Evolutionary conservation across 2,888 invertebrate species (phyloP), one percentile per base, ranked within the genome.

Genomic region (Abrostola tripartita): DNA sequence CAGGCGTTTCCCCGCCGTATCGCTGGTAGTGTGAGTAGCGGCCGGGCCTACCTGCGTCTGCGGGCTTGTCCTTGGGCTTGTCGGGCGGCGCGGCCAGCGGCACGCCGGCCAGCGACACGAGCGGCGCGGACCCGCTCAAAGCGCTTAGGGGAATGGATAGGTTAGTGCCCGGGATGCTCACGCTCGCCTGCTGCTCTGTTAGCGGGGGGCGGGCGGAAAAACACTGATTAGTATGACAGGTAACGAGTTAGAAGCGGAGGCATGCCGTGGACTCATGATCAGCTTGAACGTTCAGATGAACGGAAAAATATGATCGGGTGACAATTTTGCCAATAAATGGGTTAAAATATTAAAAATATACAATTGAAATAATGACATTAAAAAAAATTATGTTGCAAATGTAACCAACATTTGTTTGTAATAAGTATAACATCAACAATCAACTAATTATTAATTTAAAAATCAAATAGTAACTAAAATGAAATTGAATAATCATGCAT

Each of bases 81-180:
- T 83, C 80, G 44, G 81, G 84, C 70, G 85, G 85, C 24, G 71
- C 55, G 37, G 66, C 68, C 85, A 81, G 61, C 85, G 86, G 24
- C 93, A 95, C 92, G 49, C 95, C 95, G 58, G 96, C 95, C 81
- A 95, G 95, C 38, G 94, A 94, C 65, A 96, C 90, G 82, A 96
- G 90, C 70, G 91, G 89, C 81, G 95, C 95, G 78, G 87, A 89
- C 69, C 90, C 90, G 78, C 91, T 87, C 84, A 95, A 84, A 76
- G 94, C 93, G 85, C 90, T 91, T 83, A 95, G 81, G 59, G 96
- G 96, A 79, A 96, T 95, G 84, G 95, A 92, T 79, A 96, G 92
- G 90, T 96, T 96, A 82, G 96, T 96, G 85, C 96, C 96, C 63
- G 96, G 96, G 80, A 96, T 95, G 58, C 95, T 95, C 80, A 96